phyloP scores from a whole-genome alignment of 2,113 vertebrate species.

The Sula dactylatra region DNA sequence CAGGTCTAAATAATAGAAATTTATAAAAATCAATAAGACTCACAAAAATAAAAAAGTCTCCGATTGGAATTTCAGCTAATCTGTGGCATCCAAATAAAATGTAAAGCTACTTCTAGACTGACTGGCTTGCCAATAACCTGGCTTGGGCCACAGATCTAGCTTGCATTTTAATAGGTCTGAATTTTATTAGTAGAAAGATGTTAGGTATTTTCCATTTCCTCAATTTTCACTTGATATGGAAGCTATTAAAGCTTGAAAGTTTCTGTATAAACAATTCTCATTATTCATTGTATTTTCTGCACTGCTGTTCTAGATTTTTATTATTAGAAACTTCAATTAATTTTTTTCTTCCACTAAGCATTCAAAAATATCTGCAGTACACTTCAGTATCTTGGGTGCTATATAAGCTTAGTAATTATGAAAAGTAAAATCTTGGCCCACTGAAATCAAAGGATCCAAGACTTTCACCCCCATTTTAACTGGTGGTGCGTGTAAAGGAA shows the following conservation, averaged over 20 bases:
- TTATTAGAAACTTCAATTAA: background rate
- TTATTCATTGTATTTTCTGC: background rate
- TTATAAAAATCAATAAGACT: background rate
- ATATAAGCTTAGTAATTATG: background rate
- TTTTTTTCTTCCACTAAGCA: background rate
- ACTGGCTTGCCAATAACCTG: background rate
- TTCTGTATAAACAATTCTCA: background rate
- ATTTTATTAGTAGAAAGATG: background rate
- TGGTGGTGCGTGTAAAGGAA: background rate
- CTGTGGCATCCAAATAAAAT: background rate
- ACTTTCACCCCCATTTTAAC: background rate
- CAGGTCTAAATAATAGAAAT: background rate
- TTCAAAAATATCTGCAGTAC: background rate
- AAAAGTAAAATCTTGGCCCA: background rate
- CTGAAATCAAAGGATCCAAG: background rate
- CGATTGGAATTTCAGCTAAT: background rate
- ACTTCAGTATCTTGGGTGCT: background rate
- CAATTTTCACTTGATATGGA: background rate
- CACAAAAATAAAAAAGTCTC: background rate
- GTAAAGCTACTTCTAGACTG: background rate
- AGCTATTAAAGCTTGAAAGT: background rate
- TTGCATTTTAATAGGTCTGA: background rate
- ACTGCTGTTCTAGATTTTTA: background rate
- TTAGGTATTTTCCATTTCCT: background rate
- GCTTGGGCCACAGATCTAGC: background rate